phyloP scores from a whole-genome alignment of 2,113 vertebrate species.

The Spilogale gracilis region DNA sequence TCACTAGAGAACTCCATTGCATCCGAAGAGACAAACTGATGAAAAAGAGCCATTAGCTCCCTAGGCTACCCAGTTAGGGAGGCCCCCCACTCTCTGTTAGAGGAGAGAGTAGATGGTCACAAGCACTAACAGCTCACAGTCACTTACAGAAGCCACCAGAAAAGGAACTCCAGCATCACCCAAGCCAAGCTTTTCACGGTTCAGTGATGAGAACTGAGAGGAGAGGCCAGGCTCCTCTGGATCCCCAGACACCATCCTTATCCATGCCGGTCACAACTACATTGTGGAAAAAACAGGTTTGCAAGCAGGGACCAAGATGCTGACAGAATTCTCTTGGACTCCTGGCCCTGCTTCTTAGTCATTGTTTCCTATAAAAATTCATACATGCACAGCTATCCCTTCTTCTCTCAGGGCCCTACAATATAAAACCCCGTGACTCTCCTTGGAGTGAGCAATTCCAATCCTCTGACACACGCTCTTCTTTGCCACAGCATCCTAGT shows the following conservation, averaged over 20 bases:
- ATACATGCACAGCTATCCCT: no score
- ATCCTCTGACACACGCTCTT: no score
- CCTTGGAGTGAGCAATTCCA: background rate
- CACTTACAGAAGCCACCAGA: background rate
- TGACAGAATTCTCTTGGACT: background rate
- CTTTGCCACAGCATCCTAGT: background rate
- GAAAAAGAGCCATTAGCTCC: background rate
- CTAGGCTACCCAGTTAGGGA: background rate
- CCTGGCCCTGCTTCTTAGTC: background rate
- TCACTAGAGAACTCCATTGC: background rate
- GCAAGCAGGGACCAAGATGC: background rate
- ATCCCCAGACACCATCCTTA: background rate
- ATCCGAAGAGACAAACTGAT: background rate
- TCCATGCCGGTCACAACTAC: background rate
- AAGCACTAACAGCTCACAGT: background rate
- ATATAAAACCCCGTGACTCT: background rate
- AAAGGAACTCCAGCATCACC: background rate
- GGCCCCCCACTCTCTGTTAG: background rate
- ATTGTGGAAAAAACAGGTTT: background rate
- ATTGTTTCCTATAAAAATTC: background rate
- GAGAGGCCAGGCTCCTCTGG: background rate
- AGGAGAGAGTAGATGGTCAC: background rate
- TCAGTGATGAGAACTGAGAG: no score
- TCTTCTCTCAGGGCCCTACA: background rate
- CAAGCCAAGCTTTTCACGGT: no score